A percentile compares a stretch with the other conserved stretches of the same genome.
These are phyloP conservation scores for Diploptera punctata DNA, from an alignment of 2,888 invertebrate genomes.

Conservation along the genomic window DNA sequence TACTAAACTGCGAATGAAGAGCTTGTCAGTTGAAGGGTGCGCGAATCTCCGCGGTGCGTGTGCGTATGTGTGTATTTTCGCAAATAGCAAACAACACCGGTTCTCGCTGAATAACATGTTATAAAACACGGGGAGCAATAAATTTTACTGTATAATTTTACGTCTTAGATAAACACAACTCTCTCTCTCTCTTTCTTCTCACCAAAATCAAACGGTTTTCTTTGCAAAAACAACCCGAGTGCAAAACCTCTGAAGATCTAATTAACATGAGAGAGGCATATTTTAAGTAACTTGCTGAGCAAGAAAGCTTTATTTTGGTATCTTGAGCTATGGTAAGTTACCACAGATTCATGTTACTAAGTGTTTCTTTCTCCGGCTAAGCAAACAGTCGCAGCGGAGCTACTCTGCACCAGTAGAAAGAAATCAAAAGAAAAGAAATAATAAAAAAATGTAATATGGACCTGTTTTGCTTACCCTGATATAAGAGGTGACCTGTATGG, in stretches of 20 bases:
- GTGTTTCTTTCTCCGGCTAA: background rate
- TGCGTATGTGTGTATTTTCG: no score
- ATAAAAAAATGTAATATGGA: conserved; percentile 24
- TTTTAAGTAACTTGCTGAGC: background rate
- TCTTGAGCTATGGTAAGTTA: background rate
- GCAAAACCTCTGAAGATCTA: background rate
- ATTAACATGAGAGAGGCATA: background rate
- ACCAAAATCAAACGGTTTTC: background rate
- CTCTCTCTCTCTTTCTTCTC: no score
- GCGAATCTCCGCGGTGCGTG: no score
- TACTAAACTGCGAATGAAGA: no score
- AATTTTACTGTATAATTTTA: no score
- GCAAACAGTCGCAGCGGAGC: background rate
- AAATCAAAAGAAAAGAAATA: background rate
- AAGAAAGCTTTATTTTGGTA: background rate
- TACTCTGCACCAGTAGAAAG: conserved; percentile 6
- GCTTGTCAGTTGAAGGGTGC: no score
- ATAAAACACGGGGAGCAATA: no score
- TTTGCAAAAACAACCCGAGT: background rate
- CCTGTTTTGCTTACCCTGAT: conserved; percentile 34
- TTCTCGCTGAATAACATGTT: no score
- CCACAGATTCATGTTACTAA: background rate
- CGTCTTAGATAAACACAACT: no score
- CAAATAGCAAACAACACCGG: no score
- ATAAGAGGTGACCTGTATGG: conserved; percentile 19